These are phyloP conservation scores for Aleiodes sp. DNA, from an alignment of 1,140 invertebrate genomes.

Conservation along the genomic window DNA sequence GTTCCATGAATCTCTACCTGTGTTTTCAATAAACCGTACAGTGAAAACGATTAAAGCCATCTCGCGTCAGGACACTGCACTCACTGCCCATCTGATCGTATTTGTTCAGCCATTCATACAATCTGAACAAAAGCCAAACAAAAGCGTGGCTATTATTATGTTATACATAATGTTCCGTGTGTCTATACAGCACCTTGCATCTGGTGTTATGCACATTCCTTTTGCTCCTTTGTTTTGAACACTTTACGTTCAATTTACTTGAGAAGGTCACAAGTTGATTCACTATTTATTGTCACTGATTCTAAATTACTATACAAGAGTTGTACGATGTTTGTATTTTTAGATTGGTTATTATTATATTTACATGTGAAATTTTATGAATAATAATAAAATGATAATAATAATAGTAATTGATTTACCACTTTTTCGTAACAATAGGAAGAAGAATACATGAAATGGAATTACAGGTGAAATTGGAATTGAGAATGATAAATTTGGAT, in stretches of 20 bases:
- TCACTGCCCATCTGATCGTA: slow-evolving; percentile 27
- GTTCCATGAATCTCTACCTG: slow-evolving; percentile 1
- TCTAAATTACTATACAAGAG: too few species aligned
- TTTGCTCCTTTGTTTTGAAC: slow-evolving; percentile 14
- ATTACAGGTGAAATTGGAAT: neutral
- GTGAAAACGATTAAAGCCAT: slow-evolving; percentile 30
- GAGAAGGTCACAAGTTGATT: too few species aligned
- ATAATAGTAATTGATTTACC: too few species aligned
- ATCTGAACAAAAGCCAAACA: slow-evolving; percentile 20
- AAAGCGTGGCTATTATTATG: slow-evolving; percentile 31
- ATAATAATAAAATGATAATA: too few species aligned
- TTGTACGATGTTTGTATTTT: too few species aligned
- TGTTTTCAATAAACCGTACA: slow-evolving; percentile 2
- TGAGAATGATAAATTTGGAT: too few species aligned
- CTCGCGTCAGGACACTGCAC: slow-evolving; percentile 38
- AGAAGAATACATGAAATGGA: neutral
- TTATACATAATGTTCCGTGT: slow-evolving; percentile 16
- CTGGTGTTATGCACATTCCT: neutral
- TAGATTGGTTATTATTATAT: too few species aligned
- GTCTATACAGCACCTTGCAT: slow-evolving; percentile 11
- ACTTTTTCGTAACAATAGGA: too few species aligned
- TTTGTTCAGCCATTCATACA: slow-evolving; percentile 11
- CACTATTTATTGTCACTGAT: too few species aligned
- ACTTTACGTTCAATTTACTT: too few species aligned
- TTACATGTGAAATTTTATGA: too few species aligned